Evolutionary conservation across 2,888 invertebrate genomes (phyloP), one percentile per base, ranked within the genome.

Genomic region (Metellina segmentata): DNA sequence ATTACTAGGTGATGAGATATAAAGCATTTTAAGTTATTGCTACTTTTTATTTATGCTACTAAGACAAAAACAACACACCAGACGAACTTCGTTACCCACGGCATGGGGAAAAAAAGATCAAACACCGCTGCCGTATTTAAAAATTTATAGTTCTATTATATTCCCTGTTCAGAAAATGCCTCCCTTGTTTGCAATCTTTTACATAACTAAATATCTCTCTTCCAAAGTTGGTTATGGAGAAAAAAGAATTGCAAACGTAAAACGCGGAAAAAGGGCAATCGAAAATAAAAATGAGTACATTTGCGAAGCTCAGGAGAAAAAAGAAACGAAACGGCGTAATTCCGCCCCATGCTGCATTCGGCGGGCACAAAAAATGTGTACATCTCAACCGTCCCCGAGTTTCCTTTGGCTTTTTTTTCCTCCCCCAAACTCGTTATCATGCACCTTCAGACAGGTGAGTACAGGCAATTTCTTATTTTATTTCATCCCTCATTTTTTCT

Each of bases 401-500:
- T 75, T 81, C 61, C 79, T 75, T 81, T 49, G 72, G 48, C 74
- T 87, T 86, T 87, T n/a, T 87, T 72, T 61, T 16, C 61, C 61
- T 61, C 61, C 61, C 61, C 71, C 61, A 51, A 83, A 87, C 83
- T 91, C 79, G 91, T 91, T 91, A 91, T 91, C 91, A 87, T 87
- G 82, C 91, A 81, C 87, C 87, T 91, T 87, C 87, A 91, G 91
- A 91, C 87, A 87, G 87, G 91, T 91, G 91, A 86, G 86, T 81
- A 70, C 19, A 81, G 81, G 74, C 49, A 48, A n/a, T 61, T 91
- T 75, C 83, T 91, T 83, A 74, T 78, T 85, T 53, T 79, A 52
- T 83, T 83, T 81, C 20, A 13, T 16, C 11, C 48, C 51, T 74
- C 51, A 75, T 49, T 79, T 78, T 49, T 91, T 81, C 34, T 85